Evolutionary conservation across 2,113 vertebrate genomes (phyloP), one percentile per base, ranked within the genome.

Genomic region (Psilopsiagon aurifrons): DNA sequence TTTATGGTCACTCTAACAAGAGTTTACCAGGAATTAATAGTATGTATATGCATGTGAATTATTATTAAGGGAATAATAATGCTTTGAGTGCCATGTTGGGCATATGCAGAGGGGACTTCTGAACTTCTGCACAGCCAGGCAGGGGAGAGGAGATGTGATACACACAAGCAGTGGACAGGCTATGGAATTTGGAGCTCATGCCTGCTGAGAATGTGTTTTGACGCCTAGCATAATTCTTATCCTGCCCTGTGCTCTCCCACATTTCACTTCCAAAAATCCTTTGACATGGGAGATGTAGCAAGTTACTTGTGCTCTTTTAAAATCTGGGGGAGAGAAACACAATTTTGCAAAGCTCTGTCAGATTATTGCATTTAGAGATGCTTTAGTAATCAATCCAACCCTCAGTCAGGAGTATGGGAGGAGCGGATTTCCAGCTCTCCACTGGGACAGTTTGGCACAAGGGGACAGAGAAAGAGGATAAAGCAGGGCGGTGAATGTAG

Each of bases 271-370:
- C 31, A 11, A 81, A 77, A 77, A 6, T 3, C 25, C 10, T 20
- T 27, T 14, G 17, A 4, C 10, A 3, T 3, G 7, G 35, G 51
- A 51, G 19, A 17, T 4, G 10, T 55, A 44, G 17, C 20, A 37
- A 23, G 16, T 15, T 13, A 10, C 8, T 57, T 86, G 47, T 16
- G 11, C 33, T 60, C 39, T 49, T 76, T 15, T n/a, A 19, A 28
- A 2, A 25, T 14, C 11, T 11, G 3, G 3, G 6, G 10, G 16
- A 49, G 13, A n/a, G 14, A 29, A 29, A 18, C 1, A 0, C 0
- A 3, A 55, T 7, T 13, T 5, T 2, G 5, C 28, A 13, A 31
- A 46, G 13, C 20, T 67, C 31, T 39, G 31, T 3, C 10, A 64
- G 52, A 39, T 8, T 8, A 0, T 1, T 3, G 27, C 0, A 0